Base-by-base conservation (phyloP, 2,888 invertebrate genomes). In the Bruchidius siliquastri region DNA sequence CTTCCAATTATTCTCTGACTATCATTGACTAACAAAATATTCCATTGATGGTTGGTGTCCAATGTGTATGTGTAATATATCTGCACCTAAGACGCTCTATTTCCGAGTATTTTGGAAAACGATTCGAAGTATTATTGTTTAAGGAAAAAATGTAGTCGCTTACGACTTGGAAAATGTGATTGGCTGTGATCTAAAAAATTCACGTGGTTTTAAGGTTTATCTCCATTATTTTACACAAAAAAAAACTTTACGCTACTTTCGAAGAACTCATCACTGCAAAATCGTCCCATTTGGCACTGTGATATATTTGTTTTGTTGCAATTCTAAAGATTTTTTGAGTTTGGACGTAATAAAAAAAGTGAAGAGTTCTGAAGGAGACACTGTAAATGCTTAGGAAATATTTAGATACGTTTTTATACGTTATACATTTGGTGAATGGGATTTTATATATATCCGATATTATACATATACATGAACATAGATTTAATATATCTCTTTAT, bases 391-490 rank as follows among this genome's bases (percentile, higher is more conserved):
- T 49, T 49, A 49, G 49, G 18, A 49, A 49, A 49, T 49, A 13
- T 49, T 49, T 49, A 49, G 49, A 49, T 49, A 49, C 49, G 6
- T 49, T 49, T 49, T 76, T 74, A 68, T 73, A 73, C 21, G 21
- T 81, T 81, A 79, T 80, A 80, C 80, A 79, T 78, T 79, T 80
- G 83, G 83, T 83, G 82, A 82, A 81, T 79, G 83, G 83, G 82
- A 81, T 79, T 80, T 80, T 79, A 68, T 68, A 66, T 72, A 73
- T 74, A 75, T 74, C 73, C 71, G 73, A 73, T 68, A 68, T 21
- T 68, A 68, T 68, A 68, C 22, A 68, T 68, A 68, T 68, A 68
- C 77, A 79, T 76, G 77, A 75, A 78, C 76, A 79, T 78, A 78
- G 77, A 79, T 75, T 68, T 75, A 75, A 77, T 77, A 79, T 77